These are phyloP conservation scores for Marcusenius ussheri DNA, from an alignment of 2,113 vertebrate species.

Conservation along the genomic window DNA sequence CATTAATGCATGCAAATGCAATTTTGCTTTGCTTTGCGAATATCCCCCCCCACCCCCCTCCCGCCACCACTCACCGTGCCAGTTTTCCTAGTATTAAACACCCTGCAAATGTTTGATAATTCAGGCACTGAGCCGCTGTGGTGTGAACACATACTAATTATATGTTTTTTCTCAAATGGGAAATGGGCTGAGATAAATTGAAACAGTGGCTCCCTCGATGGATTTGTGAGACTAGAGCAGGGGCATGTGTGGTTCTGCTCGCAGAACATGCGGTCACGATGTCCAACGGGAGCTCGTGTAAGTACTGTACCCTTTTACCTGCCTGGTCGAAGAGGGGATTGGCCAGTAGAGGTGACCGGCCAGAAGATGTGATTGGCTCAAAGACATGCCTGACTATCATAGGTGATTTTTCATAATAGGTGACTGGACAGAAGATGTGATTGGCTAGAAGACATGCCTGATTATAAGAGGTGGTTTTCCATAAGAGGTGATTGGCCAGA, in stretches of 20 bases:
- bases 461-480: not conserved
- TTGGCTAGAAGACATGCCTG: not conserved
- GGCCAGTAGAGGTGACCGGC: not conserved
- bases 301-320: not conserved
- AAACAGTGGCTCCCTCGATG: not conserved
- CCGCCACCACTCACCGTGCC: not conserved
- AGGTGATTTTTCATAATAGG: not conserved
- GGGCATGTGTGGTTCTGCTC: not conserved
- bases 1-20: constrained; percentile 16
- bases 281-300: not conserved
- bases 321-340: not conserved
- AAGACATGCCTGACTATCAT: not conserved
- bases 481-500: not conserved
- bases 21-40: not conserved
- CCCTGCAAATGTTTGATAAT: constrained; percentile 15
- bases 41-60: not conserved
- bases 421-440: not conserved
- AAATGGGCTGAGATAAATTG: constrained; percentile 9
- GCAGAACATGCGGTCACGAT: not conserved
- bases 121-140: not conserved
- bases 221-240: not conserved
- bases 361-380: not conserved
- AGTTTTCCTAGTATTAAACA: constrained; percentile 10
- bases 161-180: constrained; percentile 5
- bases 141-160: constrained; percentile 8